Percentiles rank a stretch among this genome's conserved stretches.
Conservation (phyloP, 64 coral and sea anemone species). For the Montipora sp. region DNA sequence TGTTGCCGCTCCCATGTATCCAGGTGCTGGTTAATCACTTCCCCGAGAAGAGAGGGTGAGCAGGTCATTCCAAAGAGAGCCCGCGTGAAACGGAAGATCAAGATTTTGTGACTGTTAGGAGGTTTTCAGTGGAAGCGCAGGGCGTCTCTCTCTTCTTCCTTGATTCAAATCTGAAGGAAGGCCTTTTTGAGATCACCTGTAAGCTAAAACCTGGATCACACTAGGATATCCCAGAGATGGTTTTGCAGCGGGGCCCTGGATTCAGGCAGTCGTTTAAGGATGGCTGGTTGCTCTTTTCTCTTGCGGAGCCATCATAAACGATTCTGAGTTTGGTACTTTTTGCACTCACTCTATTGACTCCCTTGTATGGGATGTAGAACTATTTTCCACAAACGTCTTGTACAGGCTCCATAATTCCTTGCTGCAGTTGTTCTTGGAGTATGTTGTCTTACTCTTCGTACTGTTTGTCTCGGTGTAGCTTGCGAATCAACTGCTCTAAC, state of each 20-base stretch:
- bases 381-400: neutral
- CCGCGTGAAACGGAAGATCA: neutral
- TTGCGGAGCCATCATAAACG: conserved; percentile 33
- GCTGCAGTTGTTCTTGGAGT: conserved; percentile 23
- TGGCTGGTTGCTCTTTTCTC: conserved; percentile 3
- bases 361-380: conserved; percentile 23
- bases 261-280: neutral
- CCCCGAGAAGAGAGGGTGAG: too few species aligned
- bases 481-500: conserved; percentile 20
- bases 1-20: too few species aligned
- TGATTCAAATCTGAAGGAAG: neutral
- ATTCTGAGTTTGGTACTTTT: conserved; percentile 46
- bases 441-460: conserved; percentile 29
- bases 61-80: too few species aligned
- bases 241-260: too few species aligned
- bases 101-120: neutral
- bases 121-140: neutral
- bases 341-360: neutral
- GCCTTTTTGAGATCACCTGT: too few species aligned
- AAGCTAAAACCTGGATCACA: neutral
- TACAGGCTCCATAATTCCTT: conserved; percentile 28
- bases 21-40: too few species aligned
- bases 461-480: conserved; percentile 10
- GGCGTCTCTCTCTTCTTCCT: neutral
- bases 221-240: neutral